Base-by-base conservation (phyloP, 2,113 vertebrate genomes). In the Dendropsophus ebraccatus region DNA sequence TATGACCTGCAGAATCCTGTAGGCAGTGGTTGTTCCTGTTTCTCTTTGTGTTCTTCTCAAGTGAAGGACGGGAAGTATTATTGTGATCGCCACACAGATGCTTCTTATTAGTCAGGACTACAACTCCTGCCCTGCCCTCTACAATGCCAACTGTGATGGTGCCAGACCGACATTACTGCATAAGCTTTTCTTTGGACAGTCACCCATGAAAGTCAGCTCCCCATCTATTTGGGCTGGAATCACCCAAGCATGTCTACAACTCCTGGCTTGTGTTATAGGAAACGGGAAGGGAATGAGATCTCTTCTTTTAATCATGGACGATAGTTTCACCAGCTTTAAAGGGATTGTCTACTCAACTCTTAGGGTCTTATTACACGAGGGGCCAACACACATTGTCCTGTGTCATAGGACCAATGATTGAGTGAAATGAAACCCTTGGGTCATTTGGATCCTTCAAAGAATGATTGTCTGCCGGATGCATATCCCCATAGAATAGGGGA, bases 171-270 rank as follows among this genome's bases (percentile, higher is more conserved):
- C 37, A 70, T 37, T 37, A 23, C 35, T 23, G 35, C 67, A 37
- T 70, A 9, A 41, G 32, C 67, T 70, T 41, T 41, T 23, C 35
- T 41, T 23, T 41, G 67, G 67, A 41, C 67, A 41, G 8, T 70
- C 35, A 70, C 35, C 67, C 67, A 41, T 70, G 67, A 70, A 70
- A 70, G 67, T 70, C 35, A 70, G 5, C 67, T 70, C 35, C 67
- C 37, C 32, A 35, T 69, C 32, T 70, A 70, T 70, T 70, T 70
- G 32, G 67, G 67, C 67, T 70, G 41, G 67, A 41, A 37, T 23
- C 67, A 41, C 67, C 35, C 67, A 70, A 70, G 67, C 67, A 23
- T 70, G 11, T 10, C 35, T 23, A 23, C 67, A 12, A 41, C 41
- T 70, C 67, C 19, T 70, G 35, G 19, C 35, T 70, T 70, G 17